Evolutionary conservation across 2,113 vertebrate genomes (phyloP).

Genomic region (Centropristis striata): DNA sequence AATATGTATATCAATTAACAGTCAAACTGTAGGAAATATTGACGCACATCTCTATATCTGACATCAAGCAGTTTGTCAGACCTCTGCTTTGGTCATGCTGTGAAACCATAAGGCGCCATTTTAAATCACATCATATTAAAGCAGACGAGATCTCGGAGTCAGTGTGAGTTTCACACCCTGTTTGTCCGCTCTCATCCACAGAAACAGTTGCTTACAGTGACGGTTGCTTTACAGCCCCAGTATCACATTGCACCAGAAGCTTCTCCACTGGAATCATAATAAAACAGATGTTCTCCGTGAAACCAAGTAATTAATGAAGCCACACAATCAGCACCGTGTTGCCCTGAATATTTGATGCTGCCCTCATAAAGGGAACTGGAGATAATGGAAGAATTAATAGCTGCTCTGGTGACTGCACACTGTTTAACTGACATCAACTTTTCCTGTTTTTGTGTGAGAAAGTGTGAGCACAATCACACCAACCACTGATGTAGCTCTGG

Average conservation of each 20-base stretch:
- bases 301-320: slow-evolving; percentile 77
- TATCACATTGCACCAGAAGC: slow-evolving; percentile 80
- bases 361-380: slow-evolving; percentile 74
- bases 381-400: slow-evolving; percentile 69
- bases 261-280: slow-evolving; percentile 75
- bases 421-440: slow-evolving; percentile 27
- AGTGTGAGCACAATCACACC: neutral
- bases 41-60: neutral
- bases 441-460: too few relatives aligned
- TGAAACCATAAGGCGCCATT: neutral
- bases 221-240: slow-evolving; percentile 72
- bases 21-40: neutral
- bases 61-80: neutral
- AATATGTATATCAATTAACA: neutral
- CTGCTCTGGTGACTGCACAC: slow-evolving; percentile 63
- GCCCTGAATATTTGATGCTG: slow-evolving; percentile 68
- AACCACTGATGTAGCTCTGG: neutral
- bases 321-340: slow-evolving; percentile 70
- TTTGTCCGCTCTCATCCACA: slow-evolving; percentile 8
- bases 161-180: slow-evolving; percentile 12
- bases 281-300: slow-evolving; percentile 77
- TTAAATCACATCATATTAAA: slow-evolving; percentile 29
- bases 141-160: neutral
- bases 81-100: neutral
- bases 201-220: slow-evolving; percentile 65